These are phyloP conservation scores for Neosilurus mollespiculum DNA, from an alignment of 2,797 vertebrate genomes.

Conservation along the genomic window DNA sequence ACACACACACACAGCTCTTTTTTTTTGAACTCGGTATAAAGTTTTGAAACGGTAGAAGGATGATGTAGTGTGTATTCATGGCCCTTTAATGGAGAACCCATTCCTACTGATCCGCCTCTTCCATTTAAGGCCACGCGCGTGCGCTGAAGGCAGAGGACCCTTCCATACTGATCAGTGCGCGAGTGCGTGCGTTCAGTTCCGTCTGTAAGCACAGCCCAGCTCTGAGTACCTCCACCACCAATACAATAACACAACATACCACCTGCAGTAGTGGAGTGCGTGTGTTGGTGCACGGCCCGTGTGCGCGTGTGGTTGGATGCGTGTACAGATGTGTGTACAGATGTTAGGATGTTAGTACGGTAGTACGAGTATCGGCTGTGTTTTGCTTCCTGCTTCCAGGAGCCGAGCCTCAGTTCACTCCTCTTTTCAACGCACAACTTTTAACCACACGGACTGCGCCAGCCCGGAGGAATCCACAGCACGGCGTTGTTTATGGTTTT, in stretches of 20 bases:
- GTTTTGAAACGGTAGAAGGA: not conserved
- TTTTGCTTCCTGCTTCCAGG: constrained; percentile 39
- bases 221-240: not conserved
- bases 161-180: not conserved
- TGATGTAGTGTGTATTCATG: constrained; percentile 24
- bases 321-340: not conserved
- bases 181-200: not conserved
- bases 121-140: constrained; percentile 61
- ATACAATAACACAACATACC: too few relatives aligned
- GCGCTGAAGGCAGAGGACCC: not conserved
- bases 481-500: too few relatives aligned
- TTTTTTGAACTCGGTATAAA: accelerated
- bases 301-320: not conserved
- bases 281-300: not conserved
- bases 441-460: not conserved
- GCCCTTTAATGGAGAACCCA: constrained; percentile 56
- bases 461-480: not conserved
- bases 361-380: not conserved
- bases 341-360: not conserved
- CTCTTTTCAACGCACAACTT: not conserved
- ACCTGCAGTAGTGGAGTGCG: not conserved
- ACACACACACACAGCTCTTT: too few relatives aligned
- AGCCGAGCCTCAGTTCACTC: constrained; percentile 1
- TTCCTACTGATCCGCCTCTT: constrained; percentile 52
- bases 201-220: not conserved